Evolutionary conservation across 2,888 invertebrate genomes (phyloP).

Genomic region (Tillus elongatus): DNA sequence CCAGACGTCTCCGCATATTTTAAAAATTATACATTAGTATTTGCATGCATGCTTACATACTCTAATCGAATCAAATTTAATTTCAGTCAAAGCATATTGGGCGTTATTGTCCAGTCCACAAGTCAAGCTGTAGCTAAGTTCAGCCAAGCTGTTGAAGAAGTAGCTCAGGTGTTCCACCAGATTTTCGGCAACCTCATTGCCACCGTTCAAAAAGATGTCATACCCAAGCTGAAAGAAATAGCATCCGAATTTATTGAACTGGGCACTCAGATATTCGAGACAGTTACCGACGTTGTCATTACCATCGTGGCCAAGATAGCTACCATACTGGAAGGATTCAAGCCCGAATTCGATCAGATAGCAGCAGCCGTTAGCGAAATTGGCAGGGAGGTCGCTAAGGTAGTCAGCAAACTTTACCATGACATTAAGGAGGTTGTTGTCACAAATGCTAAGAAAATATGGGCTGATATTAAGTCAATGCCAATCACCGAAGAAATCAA

Average conservation of each 20-base stretch:
- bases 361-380: conserved; percentile 46
- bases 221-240: conserved; percentile 38
- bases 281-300: conserved; percentile 33
- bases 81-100: conserved; percentile 40
- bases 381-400: conserved; percentile 41
- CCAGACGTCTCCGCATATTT: too few relatives aligned
- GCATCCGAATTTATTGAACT: conserved; percentile 41
- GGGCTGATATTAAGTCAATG: conserved; percentile 47
- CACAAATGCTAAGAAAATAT: conserved; percentile 40
- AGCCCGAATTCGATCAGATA: conserved; percentile 56
- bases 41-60: too few relatives aligned
- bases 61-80: conserved; percentile 3
- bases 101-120: conserved; percentile 35
- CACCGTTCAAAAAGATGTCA: conserved; percentile 33
- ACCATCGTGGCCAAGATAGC: conserved; percentile 45
- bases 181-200: conserved; percentile 34
- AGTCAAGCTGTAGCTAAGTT: conserved; percentile 36
- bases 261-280: conserved; percentile 45
- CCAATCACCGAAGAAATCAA: conserved; percentile 46
- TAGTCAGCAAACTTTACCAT: conserved; percentile 37
- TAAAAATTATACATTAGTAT: too few relatives aligned
- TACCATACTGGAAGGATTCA: conserved; percentile 54
- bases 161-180: conserved; percentile 34
- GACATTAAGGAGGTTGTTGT: conserved; percentile 39
- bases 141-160: conserved; percentile 34